Percentiles rank a stretch among this genome's conserved stretches.
Conservation (phyloP, 2,888 invertebrate genomes). For the Cremastobaeus sp. region DNA sequence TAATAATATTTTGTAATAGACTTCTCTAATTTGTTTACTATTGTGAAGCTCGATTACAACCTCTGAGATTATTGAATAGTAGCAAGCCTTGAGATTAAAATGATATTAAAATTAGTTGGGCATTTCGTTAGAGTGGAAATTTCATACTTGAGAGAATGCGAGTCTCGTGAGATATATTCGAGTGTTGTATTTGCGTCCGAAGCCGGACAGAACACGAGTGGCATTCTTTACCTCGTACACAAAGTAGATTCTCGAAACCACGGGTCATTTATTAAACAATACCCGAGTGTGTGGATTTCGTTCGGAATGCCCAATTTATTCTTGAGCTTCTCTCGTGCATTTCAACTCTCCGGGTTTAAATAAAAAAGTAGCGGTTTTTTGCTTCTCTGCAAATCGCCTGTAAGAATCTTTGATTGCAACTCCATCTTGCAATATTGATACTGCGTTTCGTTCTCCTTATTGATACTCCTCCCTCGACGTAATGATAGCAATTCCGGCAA, state of each 20-base stretch:
- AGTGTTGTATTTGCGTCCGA: conserved; percentile 24
- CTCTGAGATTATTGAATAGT: no score
- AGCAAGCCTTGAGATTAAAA: no score
- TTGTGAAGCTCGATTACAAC: no score
- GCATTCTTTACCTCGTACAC: conserved; percentile 27
- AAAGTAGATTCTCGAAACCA: conserved; percentile 17
- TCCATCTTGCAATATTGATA: conserved; percentile 41
- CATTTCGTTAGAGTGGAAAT: conserved; percentile 43
- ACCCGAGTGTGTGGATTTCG: neutral
- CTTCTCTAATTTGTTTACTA: no score
- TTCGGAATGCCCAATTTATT: no score
- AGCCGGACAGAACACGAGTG: conserved; percentile 23
- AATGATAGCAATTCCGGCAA: conserved; percentile 40
- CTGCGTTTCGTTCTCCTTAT: conserved; percentile 22
- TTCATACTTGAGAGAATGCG: conserved; percentile 48
- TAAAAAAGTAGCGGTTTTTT: no score
- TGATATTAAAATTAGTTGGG: conserved; percentile 13
- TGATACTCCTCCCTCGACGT: conserved; percentile 22
- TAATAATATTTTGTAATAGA: no score
- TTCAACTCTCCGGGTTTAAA: no score
- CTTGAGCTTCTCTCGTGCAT: no score
- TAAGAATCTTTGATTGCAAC: conserved; percentile 15
- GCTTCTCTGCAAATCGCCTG: no score
- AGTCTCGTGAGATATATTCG: conserved; percentile 45
- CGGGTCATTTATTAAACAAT: neutral